A percentile compares a stretch with the other conserved stretches of the same genome.
Evolutionary conservation across 2,888 invertebrate species (phyloP).

Genomic region (Pteria penguin): DNA sequence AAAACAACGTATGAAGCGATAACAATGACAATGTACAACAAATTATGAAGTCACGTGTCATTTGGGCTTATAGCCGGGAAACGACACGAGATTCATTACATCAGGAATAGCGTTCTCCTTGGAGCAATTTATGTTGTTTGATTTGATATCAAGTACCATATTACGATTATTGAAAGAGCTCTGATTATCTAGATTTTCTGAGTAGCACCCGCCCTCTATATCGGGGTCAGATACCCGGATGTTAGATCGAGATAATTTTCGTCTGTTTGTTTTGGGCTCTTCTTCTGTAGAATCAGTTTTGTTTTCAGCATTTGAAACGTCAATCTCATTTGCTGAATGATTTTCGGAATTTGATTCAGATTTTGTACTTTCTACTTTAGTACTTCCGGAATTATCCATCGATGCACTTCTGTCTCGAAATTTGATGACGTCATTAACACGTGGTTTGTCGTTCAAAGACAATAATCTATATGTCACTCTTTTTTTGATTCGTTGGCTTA

Average conservation of each 20-base stretch:
- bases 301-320: not conserved
- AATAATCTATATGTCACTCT: slow-evolving; percentile 88
- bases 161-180: not conserved
- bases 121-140: not conserved
- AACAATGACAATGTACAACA: no score
- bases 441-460: slow-evolving; percentile 48
- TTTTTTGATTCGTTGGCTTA: slow-evolving; percentile 90
- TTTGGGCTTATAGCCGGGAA: not conserved
- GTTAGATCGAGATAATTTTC: not conserved
- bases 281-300: not conserved
- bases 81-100: not conserved
- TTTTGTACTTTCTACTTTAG: not conserved
- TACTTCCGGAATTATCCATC: not conserved
- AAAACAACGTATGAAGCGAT: no score
- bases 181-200: not conserved
- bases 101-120: not conserved
- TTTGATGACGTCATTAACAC: no score
- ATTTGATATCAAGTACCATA: not conserved
- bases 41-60: no score
- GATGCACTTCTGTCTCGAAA: slow-evolving; percentile 22
- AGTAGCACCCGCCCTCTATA: not conserved
- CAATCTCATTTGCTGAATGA: not conserved
- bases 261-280: not conserved
- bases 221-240: not conserved
- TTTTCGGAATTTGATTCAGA: not conserved